Evolutionary conservation across 2,113 vertebrate genomes (phyloP).

Genomic region (Orientallactaga bullata): DNA sequence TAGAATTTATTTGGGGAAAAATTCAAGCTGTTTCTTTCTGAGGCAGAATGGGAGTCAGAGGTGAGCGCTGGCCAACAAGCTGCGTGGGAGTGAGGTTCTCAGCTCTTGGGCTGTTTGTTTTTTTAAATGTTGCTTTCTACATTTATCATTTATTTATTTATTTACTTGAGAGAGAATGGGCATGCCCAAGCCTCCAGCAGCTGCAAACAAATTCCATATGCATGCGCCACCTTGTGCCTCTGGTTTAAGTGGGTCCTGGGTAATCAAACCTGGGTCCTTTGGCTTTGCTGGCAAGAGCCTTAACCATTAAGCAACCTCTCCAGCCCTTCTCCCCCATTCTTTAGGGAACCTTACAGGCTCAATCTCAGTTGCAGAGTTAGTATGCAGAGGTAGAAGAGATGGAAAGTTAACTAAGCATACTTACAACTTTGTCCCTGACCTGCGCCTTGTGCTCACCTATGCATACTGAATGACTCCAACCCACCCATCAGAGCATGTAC

Average conservation of each 20-base stretch:
- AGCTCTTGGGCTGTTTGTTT: neutral
- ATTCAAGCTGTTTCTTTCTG: constrained; percentile 57
- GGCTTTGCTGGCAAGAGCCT: too few relatives aligned
- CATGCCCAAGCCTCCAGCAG: too few relatives aligned
- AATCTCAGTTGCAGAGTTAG: neutral
- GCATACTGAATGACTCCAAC: neutral
- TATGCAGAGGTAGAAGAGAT: neutral
- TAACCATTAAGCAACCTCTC: too few relatives aligned
- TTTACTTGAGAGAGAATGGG: too few relatives aligned
- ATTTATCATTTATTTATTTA: too few relatives aligned
- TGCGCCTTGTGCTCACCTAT: neutral
- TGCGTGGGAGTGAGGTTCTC: constrained; percentile 4
- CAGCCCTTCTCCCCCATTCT: neutral
- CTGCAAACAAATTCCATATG: too few relatives aligned
- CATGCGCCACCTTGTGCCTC: too few relatives aligned
- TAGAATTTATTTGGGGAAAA: constrained; percentile 67
- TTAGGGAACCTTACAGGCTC: neutral
- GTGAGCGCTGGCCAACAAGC: constrained; percentile 28
- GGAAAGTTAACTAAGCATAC: neutral
- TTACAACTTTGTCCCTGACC: neutral
- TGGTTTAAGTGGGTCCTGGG: too few relatives aligned
- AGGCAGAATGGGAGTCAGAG: constrained; percentile 64
- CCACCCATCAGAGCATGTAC: neutral
- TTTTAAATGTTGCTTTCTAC: too few relatives aligned
- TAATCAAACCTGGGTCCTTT: too few relatives aligned